Evolutionary conservation across 1,140 invertebrate species (phyloP).

Genomic region (Coptotermes formosanus): DNA sequence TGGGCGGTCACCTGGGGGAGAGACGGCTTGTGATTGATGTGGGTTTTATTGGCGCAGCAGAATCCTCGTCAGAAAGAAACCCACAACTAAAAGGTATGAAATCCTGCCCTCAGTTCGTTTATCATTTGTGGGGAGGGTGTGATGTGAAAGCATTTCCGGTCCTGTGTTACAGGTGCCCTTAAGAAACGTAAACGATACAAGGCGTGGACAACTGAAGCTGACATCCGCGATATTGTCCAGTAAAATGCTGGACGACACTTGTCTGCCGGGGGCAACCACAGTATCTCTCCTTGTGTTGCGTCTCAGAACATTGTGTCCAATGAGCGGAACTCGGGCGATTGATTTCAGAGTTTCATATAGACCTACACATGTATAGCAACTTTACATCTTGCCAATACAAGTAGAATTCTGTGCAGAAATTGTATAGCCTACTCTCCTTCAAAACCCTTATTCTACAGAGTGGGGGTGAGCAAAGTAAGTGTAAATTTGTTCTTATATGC

Average conservation of each 20-base stretch:
- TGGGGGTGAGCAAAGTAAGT: no score
- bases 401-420: no score
- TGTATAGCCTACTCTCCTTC: no score
- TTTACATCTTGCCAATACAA: no score
- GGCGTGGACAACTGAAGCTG: neutral
- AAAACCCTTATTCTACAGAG: no score
- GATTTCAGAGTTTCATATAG: no score
- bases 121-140: neutral
- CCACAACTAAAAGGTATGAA: slow-evolving; percentile 18
- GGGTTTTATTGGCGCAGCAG: neutral
- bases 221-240: slow-evolving; percentile 3
- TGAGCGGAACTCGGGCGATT: no score
- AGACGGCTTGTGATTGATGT: neutral
- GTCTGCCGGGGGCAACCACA: neutral
- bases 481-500: no score
- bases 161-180: neutral
- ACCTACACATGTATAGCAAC: no score
- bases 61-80: neutral
- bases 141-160: neutral
- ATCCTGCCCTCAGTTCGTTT: slow-evolving; percentile 2
- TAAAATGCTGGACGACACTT: neutral
- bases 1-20: neutral
- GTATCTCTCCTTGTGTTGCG: neutral
- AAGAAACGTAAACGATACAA: neutral
- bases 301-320: neutral